Percentiles rank a stretch among this genome's conserved stretches.
phyloP scores from a whole-genome alignment of 2,888 invertebrate species.

The Thumatha senex region DNA sequence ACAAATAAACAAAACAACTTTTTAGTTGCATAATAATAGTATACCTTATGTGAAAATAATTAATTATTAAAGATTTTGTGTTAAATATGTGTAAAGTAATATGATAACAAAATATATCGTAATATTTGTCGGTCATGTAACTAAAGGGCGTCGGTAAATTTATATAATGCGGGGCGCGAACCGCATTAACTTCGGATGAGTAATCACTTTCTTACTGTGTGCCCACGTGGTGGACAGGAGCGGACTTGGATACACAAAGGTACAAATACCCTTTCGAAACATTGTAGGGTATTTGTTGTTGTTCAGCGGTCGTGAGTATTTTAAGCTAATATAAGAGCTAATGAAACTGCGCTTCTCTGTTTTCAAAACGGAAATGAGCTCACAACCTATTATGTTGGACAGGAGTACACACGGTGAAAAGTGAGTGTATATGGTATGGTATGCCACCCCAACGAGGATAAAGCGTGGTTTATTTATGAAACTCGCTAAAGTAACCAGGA shows the following conservation, averaged over 20 bases:
- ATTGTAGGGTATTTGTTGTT: background rate
- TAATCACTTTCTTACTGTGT: constrained; percentile 27
- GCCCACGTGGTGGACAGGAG: constrained; percentile 14
- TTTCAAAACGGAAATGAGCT: no score
- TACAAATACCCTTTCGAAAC: constrained; percentile 1
- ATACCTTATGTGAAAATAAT: no score
- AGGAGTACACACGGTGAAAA: no score
- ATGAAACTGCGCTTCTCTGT: no score
- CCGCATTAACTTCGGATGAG: constrained; percentile 19
- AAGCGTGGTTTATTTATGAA: no score
- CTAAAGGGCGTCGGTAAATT: constrained; percentile 19
- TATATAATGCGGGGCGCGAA: constrained; percentile 19
- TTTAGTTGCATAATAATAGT: no score
- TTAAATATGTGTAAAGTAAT: background rate
- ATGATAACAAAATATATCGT: background rate
- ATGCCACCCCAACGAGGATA: no score
- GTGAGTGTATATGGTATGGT: no score
- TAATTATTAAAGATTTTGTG: background rate
- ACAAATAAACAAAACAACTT: no score
- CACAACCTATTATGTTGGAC: no score
- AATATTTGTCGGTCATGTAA: constrained; percentile 6
- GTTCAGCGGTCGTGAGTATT: background rate
- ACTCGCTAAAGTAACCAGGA: no score
- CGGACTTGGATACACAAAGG: constrained; percentile 6
- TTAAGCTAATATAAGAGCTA: no score